Evolutionary conservation across 2,888 invertebrate species (phyloP), one percentile per base, ranked within the genome.

Genomic region (Cybosia mesomella): DNA sequence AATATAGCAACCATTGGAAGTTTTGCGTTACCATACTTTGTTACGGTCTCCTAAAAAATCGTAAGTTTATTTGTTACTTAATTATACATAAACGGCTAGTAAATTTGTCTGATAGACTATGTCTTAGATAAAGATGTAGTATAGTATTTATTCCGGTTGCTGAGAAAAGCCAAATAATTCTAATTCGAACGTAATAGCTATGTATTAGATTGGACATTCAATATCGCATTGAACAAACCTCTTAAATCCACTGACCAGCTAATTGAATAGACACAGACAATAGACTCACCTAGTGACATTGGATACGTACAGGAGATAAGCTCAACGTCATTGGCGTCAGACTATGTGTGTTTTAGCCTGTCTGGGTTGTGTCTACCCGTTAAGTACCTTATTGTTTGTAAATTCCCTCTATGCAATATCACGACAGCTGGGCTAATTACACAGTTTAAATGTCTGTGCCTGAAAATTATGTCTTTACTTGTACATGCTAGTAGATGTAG

Each of bases 341-440:
- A 24, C 21, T 62, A 54, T 34, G 24, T 18, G 3, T 58, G 57
- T 22, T 61, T 34, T 66, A 58, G 43, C 57, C 66, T 58, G 74
- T 69, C 77, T 73, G 58, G 63, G 54, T 57, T 58, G 34, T 43
- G 67, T 68, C 70, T 77, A 34, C n/a, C 22, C 53, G 15, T 21
- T 58, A 15, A 65, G 28, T 58, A 18, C 13, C 65, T 28, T 58
- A 57, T 57, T 57, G 28, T 57, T 24, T 34, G n/a, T n/a, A n/a
- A n/a, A n/a, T n/a, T n/a, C n/a, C n/a, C n/a, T n/a, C n/a, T n/a
- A n/a, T n/a, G n/a, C n/a, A n/a, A n/a, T n/a, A n/a, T n/a, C n/a
- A n/a, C n/a, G n/a, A n/a, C n/a, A n/a, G n/a, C n/a, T n/a, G n/a
- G n/a, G n/a, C n/a, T n/a, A n/a, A n/a, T n/a, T n/a, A n/a, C n/a